Evolutionary conservation across 2,797 vertebrate species (phyloP), one percentile per base, ranked within the genome.

Genomic region (Dryobates pubescens): DNA sequence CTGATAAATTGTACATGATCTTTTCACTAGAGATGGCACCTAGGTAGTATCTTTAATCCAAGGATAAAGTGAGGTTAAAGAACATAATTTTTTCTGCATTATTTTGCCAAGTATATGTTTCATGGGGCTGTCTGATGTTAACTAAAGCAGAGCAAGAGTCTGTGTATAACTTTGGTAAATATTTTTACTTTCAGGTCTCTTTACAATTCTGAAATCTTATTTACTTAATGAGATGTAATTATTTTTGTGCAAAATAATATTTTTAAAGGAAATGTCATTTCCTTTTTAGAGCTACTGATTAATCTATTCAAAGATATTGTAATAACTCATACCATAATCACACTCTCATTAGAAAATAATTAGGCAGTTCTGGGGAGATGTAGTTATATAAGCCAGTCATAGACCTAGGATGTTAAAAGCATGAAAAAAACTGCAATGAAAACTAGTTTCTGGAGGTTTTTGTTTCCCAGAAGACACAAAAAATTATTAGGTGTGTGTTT

Each of bases 251-350:
- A 65, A 92, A 95, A 90, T 61, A 12, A 27, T 92, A 79, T 82
- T 95, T 90, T 90, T 64, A 73, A 91, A 84, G 81, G 79, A 94
- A 96, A 70, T 92, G 86, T n/a, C 7, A 92, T 93, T 96, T 96
- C 88, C 82, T 89, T 90, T 85, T 85, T 78, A 64, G 84, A 78
- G 34, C 53, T 80, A 54, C 84, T 87, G 79, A 95, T 96, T 94
- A 88, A 92, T 94, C 27, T 94, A 53, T 82, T 94, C 79, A 77
- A 86, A 89, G 86, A 45, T 57, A 38, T 38, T 38, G 22, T 85
- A 91, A 88, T 92, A 94, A 87, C 41, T 92, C 78, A 75, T 72
- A 89, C 43, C 1, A 0, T 92, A 85, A 90, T 94, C 70, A 93
- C 14, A 51, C 22, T 75, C 61, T 90, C 53, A 75, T 94, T 83